Percentiles rank a stretch among this genome's conserved stretches.
Conservation (phyloP, 2,888 invertebrate species). For the Dolichomitus sp. region DNA sequence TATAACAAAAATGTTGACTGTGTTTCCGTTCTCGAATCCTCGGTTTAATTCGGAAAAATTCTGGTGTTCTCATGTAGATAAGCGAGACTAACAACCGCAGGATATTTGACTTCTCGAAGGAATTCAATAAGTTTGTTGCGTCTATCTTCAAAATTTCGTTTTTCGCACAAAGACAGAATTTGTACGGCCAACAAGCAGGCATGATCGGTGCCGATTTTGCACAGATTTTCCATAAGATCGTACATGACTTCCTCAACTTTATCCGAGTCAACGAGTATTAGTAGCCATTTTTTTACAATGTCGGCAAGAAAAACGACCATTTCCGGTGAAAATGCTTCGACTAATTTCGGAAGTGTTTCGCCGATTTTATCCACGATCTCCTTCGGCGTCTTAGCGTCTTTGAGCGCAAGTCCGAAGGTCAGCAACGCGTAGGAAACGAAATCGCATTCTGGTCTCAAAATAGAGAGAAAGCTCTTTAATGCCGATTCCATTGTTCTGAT, state of each 20-base stretch:
- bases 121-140: constrained; percentile 28
- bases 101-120: constrained; percentile 42
- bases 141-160: constrained; percentile 6
- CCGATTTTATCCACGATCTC: constrained; percentile 54
- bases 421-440: constrained; percentile 68
- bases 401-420: constrained; percentile 48
- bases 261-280: not conserved
- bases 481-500: constrained; percentile 58
- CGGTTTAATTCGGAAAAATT: not conserved
- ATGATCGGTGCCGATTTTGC: constrained; percentile 23
- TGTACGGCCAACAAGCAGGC: constrained; percentile 58
- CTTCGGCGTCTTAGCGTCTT: not conserved
- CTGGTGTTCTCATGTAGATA: constrained; percentile 34
- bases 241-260: not conserved
- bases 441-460: constrained; percentile 69
- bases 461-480: constrained; percentile 53
- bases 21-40: not conserved
- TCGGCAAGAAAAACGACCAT: constrained; percentile 36
- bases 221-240: constrained; percentile 56
- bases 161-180: constrained; percentile 26
- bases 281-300: constrained; percentile 60
- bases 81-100: constrained; percentile 46
- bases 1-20: not conserved
- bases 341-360: constrained; percentile 41
- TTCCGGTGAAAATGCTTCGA: constrained; percentile 54